phyloP scores from a whole-genome alignment of 64 coral and sea anemone species.

The Stylophora pistillata region DNA sequence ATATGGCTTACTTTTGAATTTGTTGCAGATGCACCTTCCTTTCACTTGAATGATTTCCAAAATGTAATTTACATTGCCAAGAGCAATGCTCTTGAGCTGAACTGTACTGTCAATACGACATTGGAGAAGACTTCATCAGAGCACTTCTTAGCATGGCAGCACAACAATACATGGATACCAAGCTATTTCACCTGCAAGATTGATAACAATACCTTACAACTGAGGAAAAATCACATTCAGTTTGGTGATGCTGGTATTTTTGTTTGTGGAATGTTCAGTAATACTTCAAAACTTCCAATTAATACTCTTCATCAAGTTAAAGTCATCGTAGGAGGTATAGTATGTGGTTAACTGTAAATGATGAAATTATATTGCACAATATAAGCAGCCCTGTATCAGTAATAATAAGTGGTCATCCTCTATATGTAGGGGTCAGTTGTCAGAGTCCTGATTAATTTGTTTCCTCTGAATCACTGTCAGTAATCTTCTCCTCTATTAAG shows the following conservation, averaged over 20 bases:
- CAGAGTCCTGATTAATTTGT: too few species aligned
- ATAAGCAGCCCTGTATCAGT: too few species aligned
- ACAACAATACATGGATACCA: not conserved
- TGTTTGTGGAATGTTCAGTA: not conserved
- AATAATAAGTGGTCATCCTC: too few species aligned
- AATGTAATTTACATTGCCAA: not conserved
- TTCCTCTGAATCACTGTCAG: too few species aligned
- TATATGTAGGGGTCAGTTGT: too few species aligned
- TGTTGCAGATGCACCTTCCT: not conserved
- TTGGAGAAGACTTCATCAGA: not conserved
- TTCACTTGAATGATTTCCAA: not conserved
- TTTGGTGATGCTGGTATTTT: not conserved
- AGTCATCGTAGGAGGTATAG: slow-evolving; percentile 12
- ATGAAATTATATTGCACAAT: too few species aligned
- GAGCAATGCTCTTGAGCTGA: not conserved
- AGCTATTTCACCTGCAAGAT: not conserved
- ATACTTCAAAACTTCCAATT: not conserved
- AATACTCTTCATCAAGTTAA: not conserved
- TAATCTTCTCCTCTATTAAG: too few species aligned
- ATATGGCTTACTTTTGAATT: not conserved
- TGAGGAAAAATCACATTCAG: not conserved
- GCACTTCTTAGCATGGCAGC: not conserved
- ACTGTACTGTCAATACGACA: slow-evolving; percentile 1
- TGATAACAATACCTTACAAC: slow-evolving; percentile 7
- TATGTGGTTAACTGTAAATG: not conserved